Evolutionary conservation across 2,888 invertebrate genomes (phyloP).

Genomic region (Agapetus fuscipes): DNA sequence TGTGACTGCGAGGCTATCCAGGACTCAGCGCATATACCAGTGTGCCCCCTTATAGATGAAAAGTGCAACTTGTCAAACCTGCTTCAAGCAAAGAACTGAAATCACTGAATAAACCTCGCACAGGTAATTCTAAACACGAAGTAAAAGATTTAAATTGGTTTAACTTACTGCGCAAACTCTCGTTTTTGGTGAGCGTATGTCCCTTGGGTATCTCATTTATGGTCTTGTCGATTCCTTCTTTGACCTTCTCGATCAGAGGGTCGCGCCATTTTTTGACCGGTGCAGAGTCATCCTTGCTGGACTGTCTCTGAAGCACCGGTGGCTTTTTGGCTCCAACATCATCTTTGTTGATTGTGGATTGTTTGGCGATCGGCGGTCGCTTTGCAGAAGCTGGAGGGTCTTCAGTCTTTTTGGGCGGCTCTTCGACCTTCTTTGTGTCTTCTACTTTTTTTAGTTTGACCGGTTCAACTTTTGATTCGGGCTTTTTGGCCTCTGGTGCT

Average conservation of each 20-base stretch:
- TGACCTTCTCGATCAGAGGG: constrained; percentile 41
- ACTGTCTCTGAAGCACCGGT: constrained; percentile 34
- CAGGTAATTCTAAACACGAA: too few species aligned
- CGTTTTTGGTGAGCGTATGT: constrained; percentile 43
- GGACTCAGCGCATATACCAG: too few species aligned
- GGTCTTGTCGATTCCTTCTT: constrained; percentile 45
- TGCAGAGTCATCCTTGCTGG: constrained; percentile 41
- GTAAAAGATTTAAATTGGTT: neutral
- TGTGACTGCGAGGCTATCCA: too few species aligned
- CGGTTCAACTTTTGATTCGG: too few species aligned
- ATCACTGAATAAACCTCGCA: too few species aligned
- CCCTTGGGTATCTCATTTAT: constrained; percentile 42
- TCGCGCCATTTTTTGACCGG: constrained; percentile 44
- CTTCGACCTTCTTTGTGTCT: constrained; percentile 14
- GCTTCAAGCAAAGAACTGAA: too few species aligned
- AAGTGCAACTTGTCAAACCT: too few species aligned
- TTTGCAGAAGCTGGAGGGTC: constrained; percentile 31
- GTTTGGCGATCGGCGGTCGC: constrained; percentile 36
- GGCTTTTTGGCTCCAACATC: constrained; percentile 42
- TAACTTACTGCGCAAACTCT: constrained; percentile 43
- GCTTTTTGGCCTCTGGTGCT: constrained; percentile 30
- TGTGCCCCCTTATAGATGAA: too few species aligned
- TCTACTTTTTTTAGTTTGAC: too few species aligned
- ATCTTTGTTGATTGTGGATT: constrained; percentile 37
- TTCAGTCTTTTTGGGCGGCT: constrained; percentile 8